Conservation (phyloP, 2,888 invertebrate genomes). For the Lepidochrysops patricia region DNA sequence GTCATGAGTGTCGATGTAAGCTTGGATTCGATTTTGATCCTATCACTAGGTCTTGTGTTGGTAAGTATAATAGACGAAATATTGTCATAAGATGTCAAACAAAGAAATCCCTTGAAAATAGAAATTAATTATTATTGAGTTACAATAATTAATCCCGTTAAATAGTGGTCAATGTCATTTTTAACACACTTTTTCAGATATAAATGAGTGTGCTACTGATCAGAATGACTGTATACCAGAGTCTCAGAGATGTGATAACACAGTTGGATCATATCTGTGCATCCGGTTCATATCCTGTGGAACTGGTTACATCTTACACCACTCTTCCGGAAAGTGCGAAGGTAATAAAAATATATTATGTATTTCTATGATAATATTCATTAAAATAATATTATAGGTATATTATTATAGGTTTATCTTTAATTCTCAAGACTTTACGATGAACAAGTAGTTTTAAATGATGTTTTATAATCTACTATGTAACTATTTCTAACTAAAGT, state of each 20-base stretch:
- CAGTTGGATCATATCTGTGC: conserved; percentile 90
- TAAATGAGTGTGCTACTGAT: conserved; percentile 88
- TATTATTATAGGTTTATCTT: no score
- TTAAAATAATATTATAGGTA: no score
- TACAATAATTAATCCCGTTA: no score
- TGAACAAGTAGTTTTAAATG: no score
- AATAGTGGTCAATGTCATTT: no score
- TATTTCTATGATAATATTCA: no score
- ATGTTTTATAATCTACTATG: no score
- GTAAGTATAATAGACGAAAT: conserved; percentile 40
- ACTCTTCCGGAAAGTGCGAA: conserved; percentile 88
- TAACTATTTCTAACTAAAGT: no score
- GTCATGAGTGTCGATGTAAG: conserved; percentile 62
- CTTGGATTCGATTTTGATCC: conserved; percentile 49
- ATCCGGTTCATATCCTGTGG: conserved; percentile 92
- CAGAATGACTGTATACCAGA: conserved; percentile 79
- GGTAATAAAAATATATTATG: conserved; percentile 66
- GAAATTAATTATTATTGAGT: no score
- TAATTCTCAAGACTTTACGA: no score
- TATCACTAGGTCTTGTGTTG: conserved; percentile 55
- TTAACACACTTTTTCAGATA: conserved; percentile 78
- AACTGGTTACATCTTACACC: conserved; percentile 96
- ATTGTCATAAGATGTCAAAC: no score
- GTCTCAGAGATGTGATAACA: conserved; percentile 91
- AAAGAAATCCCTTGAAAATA: no score